A percentile compares a stretch with the other conserved stretches of the same genome.
Conservation (phyloP, 1,140 invertebrate genomes). For the Ruditapes philippinarum region DNA sequence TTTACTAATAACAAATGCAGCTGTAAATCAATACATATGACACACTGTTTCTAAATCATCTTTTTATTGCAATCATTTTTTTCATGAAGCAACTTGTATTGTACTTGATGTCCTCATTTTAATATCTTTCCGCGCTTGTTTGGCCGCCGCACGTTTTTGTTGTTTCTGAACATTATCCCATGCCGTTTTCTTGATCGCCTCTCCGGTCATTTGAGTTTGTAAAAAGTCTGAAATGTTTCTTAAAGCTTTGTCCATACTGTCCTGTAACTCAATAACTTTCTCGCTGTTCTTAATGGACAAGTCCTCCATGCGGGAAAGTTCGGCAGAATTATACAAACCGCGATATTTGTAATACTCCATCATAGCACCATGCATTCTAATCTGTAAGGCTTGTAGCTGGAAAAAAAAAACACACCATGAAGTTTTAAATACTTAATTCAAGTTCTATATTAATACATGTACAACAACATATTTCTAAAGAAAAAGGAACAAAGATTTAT, state of each 20-base stretch:
- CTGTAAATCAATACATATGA: neutral
- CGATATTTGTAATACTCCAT: constrained; percentile 80
- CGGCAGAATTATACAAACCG: constrained; percentile 77
- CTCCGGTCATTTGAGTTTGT: constrained; percentile 75
- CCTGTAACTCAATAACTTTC: constrained; percentile 76
- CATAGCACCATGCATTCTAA: constrained; percentile 78
- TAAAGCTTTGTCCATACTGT: constrained; percentile 77
- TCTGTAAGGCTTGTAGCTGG: constrained; percentile 80
- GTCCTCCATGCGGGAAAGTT: constrained; percentile 76
- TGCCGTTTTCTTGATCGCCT: constrained; percentile 67
- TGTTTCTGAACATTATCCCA: constrained; percentile 66
- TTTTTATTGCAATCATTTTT: no score
- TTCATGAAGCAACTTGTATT: constrained; percentile 43
- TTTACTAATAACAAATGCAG: no score
- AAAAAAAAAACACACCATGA: no score
- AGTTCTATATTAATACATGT: no score
- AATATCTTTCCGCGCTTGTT: neutral
- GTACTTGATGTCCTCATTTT: constrained; percentile 10
- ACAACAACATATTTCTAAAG: no score
- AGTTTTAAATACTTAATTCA: no score
- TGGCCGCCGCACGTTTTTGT: constrained; percentile 1
- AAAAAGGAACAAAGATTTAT: no score
- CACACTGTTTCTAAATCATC: no score
- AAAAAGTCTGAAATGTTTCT: constrained; percentile 78
- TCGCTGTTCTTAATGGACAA: constrained; percentile 74